Evolutionary conservation across 1,140 invertebrate species (phyloP), one percentile per base, ranked within the genome.

Genomic region (Neocloeon triangulifer): DNA sequence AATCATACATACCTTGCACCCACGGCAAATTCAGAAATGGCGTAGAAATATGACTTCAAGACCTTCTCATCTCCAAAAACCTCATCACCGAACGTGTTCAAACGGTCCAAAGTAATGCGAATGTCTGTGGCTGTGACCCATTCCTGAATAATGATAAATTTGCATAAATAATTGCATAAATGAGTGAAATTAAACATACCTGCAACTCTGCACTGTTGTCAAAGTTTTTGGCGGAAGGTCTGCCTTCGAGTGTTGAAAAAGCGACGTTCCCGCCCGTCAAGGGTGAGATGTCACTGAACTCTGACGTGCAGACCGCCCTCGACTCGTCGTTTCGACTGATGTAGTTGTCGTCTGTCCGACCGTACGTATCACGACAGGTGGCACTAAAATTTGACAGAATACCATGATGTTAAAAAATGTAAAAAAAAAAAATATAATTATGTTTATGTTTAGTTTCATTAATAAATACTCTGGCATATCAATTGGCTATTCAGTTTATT

Each of bases 71-170:
- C 92, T 1, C 74, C 76, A 47, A 97, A 98, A 9, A 97, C 69
- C 58, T 98, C 92, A 51, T 99, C 94, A 42, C 94, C 89, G 52
- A 97, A 98, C 0, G 92, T 97, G 47, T 98, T 98, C 37, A 95
- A 59, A 22, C 88, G 65, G 38, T 88, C 75, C 17, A 99, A 50
- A 0, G 74, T 73, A 33, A 99, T 94, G 13, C 69, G 66, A 15
- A 99, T 73, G 31, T 89, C 85, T 0, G 81, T 88, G 0, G 94
- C 94, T 35, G 91, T 92, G 2, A 98, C 92, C 85, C 88, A 98
- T 58, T 95, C 82, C 79, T 91, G 44, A 52, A 51, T 41, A 45
- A 43, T 35, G 39, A 12, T 14, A 8, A 8, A n/a, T 13, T 16
- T 33, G n/a, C 30, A 34, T n/a, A 13, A 15, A 35, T 16, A 10